Evolutionary conservation across 2,797 vertebrate genomes (phyloP).

Genomic region (Bovichtus diacanthus): DNA sequence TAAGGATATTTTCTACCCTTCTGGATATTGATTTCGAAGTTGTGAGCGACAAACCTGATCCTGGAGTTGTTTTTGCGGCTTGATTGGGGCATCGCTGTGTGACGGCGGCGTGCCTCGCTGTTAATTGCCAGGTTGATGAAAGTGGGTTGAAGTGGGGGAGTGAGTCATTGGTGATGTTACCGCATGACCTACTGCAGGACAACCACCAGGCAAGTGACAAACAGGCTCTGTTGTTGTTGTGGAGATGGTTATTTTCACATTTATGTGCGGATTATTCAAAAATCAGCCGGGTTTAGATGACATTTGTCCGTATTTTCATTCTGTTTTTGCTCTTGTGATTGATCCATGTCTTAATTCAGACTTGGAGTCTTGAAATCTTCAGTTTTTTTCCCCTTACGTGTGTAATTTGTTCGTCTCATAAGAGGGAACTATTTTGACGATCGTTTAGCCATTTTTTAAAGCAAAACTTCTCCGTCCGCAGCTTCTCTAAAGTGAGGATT

Average conservation of each 20-base stretch:
- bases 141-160: conserved; percentile 33
- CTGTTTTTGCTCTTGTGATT: no score
- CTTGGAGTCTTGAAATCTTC: no score
- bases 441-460: no score
- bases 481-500: no score
- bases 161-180: conserved; percentile 58
- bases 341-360: no score
- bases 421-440: no score
- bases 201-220: conserved; percentile 26
- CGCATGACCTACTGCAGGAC: conserved; percentile 26
- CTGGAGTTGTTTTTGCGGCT: conserved; percentile 14
- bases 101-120: conserved; percentile 6
- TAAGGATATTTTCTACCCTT: neutral
- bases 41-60: neutral
- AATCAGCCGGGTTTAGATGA: neutral
- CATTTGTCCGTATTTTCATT: no score
- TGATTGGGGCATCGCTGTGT: conserved; percentile 29
- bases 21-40: conserved; percentile 17
- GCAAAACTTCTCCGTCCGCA: no score
- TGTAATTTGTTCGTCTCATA: no score
- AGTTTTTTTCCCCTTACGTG: no score
- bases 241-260: neutral
- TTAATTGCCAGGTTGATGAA: conserved; percentile 57
- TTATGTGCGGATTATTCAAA: neutral
- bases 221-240: conserved; percentile 19